Evolutionary conservation across 2,113 vertebrate genomes (phyloP).

Genomic region (Callionymus lyra): DNA sequence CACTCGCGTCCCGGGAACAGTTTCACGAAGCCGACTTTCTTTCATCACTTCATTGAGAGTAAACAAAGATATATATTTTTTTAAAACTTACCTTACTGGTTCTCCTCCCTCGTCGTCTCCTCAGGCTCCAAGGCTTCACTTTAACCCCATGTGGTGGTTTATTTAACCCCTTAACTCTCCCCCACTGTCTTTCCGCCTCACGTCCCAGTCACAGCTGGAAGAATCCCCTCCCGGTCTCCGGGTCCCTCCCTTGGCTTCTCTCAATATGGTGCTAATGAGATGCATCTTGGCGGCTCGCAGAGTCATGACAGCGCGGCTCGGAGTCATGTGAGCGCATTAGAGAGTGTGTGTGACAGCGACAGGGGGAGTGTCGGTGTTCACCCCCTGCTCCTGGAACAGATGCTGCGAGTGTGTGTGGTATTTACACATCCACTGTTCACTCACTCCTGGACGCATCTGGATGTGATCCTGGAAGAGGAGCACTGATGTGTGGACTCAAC

Average conservation of each 20-base stretch:
- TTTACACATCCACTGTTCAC: no score
- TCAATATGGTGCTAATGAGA: conserved; percentile 65
- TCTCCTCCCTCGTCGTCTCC: conserved; percentile 20
- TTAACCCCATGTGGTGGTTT: conserved; percentile 28
- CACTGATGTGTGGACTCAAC: no score
- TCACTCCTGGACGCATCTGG: no score
- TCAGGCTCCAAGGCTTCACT: conserved; percentile 20
- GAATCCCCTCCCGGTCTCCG: conserved; percentile 33
- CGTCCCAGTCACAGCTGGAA: conserved; percentile 43
- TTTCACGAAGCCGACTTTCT: not conserved
- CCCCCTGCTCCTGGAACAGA: no score
- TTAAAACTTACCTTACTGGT: conserved; percentile 38
- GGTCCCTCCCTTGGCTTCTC: conserved; percentile 41
- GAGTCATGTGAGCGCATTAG: conserved; percentile 56
- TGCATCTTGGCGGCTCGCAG: conserved; percentile 39
- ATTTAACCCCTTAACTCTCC: conserved; percentile 9
- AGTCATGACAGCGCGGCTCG: conserved; percentile 40
- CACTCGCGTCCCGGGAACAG: conserved; percentile 7
- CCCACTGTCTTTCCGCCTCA: conserved; percentile 18
- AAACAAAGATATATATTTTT: conserved; percentile 31
- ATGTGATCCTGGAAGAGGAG: no score
- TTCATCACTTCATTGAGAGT: conserved; percentile 20
- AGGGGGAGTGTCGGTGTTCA: not conserved
- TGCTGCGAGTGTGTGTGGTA: no score
- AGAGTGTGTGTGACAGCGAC: conserved; percentile 28